phyloP scores from a whole-genome alignment of 1,140 invertebrate genomes.

The Pygmarrhopalites habei region DNA sequence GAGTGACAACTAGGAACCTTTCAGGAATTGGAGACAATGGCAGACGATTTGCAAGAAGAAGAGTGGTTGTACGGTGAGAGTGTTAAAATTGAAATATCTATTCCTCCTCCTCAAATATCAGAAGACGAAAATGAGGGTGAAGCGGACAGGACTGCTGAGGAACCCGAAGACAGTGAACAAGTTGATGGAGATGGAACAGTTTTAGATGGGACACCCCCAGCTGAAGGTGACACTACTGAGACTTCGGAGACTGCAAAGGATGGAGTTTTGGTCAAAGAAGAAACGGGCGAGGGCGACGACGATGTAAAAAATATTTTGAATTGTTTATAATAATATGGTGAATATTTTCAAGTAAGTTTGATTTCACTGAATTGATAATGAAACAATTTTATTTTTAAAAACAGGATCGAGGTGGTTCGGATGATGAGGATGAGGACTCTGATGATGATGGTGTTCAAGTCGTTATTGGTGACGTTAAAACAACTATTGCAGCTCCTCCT shows the following conservation, averaged over 20 bases:
- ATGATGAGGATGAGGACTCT: conserved; percentile 60
- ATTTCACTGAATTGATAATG: background rate
- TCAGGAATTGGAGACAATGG: no score
- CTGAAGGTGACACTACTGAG: background rate
- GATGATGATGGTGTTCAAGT: conserved; percentile 75
- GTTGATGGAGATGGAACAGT: background rate
- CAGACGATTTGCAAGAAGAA: conserved; percentile 54
- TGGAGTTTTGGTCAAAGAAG: conserved; percentile 6
- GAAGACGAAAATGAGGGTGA: conserved; percentile 38
- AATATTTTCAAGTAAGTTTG: background rate
- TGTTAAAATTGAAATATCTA: conserved; percentile 11
- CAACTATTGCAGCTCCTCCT: conserved; percentile 56
- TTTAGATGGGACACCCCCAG: conserved; percentile 23
- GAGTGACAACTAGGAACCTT: no score
- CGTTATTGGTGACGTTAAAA: conserved; percentile 74
- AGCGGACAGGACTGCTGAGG: conserved; percentile 38
- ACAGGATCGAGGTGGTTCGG: conserved; percentile 39
- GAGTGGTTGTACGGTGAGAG: conserved; percentile 64
- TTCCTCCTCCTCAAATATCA: no score
- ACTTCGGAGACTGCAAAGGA: background rate
- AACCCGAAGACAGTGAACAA: conserved; percentile 18
- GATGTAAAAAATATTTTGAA: conserved; percentile 1
- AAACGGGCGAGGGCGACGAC: conserved; percentile 15
- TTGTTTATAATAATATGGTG: background rate
- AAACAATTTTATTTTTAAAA: background rate